phyloP scores from a whole-genome alignment of 2,113 vertebrate genomes.

The Rhinogobius similis region DNA sequence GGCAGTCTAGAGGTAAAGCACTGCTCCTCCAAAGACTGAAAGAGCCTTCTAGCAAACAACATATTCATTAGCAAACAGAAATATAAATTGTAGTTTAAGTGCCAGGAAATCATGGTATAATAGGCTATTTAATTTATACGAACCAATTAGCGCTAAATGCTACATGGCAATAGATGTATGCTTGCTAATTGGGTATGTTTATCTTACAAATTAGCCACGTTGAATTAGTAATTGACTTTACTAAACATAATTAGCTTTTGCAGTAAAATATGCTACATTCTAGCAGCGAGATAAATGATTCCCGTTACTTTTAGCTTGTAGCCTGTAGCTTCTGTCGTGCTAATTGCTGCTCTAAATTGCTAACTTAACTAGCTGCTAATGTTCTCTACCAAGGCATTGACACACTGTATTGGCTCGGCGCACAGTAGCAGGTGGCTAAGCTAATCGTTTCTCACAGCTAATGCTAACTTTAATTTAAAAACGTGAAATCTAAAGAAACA shows the following conservation, averaged over 20 bases:
- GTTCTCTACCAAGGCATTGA: background rate
- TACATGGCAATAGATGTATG: background rate
- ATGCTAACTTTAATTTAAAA: too few relatives aligned
- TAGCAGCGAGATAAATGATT: too few relatives aligned
- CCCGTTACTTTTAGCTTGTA: too few relatives aligned
- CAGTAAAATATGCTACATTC: background rate
- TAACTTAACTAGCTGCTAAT: background rate
- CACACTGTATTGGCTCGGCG: background rate
- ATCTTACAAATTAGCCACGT: background rate
- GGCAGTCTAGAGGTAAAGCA: constrained; percentile 91
- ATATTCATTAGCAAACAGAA: background rate
- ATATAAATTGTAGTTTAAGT: background rate
- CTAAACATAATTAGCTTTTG: background rate
- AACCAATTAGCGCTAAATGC: background rate
- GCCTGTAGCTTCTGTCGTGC: too few relatives aligned
- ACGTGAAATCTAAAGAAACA: too few relatives aligned
- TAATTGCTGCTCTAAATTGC: too few relatives aligned
- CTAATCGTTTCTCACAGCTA: too few relatives aligned
- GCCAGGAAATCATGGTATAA: background rate
- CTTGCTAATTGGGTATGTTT: background rate
- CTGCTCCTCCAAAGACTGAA: too few relatives aligned
- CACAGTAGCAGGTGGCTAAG: too few relatives aligned
- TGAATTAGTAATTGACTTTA: background rate
- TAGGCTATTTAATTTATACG: background rate
- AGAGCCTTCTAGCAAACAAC: background rate